Conservation (phyloP, 2,888 invertebrate genomes). For the Yponomeuta plumbellus region DNA sequence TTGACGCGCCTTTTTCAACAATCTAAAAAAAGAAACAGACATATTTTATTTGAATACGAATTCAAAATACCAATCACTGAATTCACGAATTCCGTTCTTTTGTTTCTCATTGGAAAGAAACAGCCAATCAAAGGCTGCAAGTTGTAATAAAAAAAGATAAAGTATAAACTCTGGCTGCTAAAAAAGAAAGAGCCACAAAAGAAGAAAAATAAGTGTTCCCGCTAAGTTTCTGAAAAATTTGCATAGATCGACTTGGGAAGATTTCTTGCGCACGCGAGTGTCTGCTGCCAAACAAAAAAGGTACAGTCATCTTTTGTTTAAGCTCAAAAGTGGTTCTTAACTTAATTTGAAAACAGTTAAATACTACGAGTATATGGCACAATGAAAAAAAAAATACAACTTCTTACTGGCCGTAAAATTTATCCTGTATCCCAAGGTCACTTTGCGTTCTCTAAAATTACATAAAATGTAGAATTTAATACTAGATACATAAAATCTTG, state of each 20-base stretch:
- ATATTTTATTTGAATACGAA: not conserved
- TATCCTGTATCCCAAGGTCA: no score
- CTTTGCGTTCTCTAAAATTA: no score
- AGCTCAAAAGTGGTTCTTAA: not conserved
- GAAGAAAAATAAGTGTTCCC: constrained; percentile 25
- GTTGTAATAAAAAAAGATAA: not conserved
- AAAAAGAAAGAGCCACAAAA: constrained; percentile 24
- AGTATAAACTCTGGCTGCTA: not conserved
- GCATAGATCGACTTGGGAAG: constrained; percentile 71
- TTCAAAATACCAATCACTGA: not conserved
- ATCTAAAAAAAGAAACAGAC: not conserved
- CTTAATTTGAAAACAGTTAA: no score
- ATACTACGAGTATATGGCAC: no score
- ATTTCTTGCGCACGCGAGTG: constrained; percentile 49
- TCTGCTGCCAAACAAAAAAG: not conserved
- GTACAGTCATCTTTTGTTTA: not conserved
- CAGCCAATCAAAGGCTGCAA: not conserved
- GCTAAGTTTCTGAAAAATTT: constrained; percentile 65
- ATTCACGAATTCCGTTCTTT: not conserved
- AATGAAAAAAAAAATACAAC: no score
- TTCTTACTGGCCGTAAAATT: no score
- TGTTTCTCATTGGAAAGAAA: not conserved
- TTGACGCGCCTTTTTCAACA: no score
- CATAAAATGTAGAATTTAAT: no score
- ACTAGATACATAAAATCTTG: no score